Evolutionary conservation across 2,888 invertebrate genomes (phyloP).

Genomic region (Netelia virgata): DNA sequence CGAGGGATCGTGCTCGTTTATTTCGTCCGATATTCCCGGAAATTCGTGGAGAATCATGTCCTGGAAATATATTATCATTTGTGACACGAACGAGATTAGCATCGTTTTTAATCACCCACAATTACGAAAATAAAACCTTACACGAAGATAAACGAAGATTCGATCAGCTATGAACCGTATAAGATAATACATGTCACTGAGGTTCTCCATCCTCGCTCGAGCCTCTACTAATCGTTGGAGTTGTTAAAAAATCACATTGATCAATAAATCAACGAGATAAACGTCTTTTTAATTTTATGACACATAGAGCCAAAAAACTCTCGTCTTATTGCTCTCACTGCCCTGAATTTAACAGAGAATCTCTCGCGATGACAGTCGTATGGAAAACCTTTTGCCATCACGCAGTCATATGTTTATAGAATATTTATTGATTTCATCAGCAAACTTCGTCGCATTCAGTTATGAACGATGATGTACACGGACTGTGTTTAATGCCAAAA

Average conservation of each 20-base stretch:
- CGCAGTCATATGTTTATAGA: constrained; percentile 61
- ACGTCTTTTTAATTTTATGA: constrained; percentile 61
- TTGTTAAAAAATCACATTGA: constrained; percentile 58
- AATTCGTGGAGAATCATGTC: constrained; percentile 66
- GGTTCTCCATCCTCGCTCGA: constrained; percentile 72
- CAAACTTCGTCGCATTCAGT: constrained; percentile 78
- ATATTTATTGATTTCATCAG: constrained; percentile 45
- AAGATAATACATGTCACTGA: constrained; percentile 73
- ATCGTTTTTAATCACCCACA: background rate
- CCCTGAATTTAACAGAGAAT: constrained; percentile 70
- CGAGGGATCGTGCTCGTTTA: constrained; percentile 55
- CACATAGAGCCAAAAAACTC: constrained; percentile 67
- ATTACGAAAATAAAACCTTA: constrained; percentile 52
- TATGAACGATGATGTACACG: constrained; percentile 87
- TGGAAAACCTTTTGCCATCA: constrained; percentile 4
- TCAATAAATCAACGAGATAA: constrained; percentile 55
- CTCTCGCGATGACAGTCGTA: constrained; percentile 52
- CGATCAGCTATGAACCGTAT: constrained; percentile 72
- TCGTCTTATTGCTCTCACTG: constrained; percentile 62
- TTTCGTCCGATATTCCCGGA: constrained; percentile 57
- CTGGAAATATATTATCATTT: constrained; percentile 45
- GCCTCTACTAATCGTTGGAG: constrained; percentile 21
- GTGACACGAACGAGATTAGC: background rate
- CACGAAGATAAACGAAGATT: constrained; percentile 74
- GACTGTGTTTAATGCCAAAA: constrained; percentile 87